Percentiles rank a stretch among this genome's conserved stretches.
These are phyloP conservation scores for Gorsachius goisagi DNA, from an alignment of 2,113 vertebrate species.

Conservation along the genomic window DNA sequence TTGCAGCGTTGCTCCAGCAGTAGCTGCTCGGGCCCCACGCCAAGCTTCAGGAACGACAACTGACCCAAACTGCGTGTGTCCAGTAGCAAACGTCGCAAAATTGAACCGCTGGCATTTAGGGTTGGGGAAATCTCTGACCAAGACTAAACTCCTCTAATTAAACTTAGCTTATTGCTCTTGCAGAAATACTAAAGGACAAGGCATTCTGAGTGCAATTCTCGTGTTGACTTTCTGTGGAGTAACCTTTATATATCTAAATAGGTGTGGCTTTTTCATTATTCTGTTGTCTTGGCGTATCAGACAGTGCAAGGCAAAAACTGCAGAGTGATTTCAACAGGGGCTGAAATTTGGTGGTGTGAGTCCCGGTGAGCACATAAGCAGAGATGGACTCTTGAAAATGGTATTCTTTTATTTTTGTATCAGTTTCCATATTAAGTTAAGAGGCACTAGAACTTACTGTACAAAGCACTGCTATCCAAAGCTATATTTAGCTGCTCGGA, in stretches of 20 bases:
- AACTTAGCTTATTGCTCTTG: neutral
- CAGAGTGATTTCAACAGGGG: neutral
- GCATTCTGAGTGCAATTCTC: neutral
- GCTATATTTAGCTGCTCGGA: conserved; percentile 11
- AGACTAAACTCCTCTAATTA: conserved; percentile 12
- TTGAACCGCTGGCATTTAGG: neutral
- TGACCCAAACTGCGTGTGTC: neutral
- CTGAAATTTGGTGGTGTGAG: neutral
- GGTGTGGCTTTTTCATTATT: neutral
- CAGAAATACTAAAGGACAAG: neutral
- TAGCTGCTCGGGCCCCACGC: neutral
- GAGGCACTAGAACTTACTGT: neutral
- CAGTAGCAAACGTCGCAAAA: neutral
- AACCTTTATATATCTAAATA: neutral
- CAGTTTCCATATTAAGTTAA: conserved; percentile 35
- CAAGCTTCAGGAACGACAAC: neutral
- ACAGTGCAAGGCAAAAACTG: neutral
- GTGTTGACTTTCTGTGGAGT: conserved; percentile 10
- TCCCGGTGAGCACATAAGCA: neutral
- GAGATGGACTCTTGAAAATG: conserved; percentile 21
- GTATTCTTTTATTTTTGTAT: neutral
- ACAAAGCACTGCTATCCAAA: neutral
- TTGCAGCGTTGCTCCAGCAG: neutral
- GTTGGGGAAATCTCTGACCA: neutral
- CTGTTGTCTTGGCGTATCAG: neutral